Conservation (phyloP, 92 coral and sea anemone species). For the Plumapathes pennacea region DNA sequence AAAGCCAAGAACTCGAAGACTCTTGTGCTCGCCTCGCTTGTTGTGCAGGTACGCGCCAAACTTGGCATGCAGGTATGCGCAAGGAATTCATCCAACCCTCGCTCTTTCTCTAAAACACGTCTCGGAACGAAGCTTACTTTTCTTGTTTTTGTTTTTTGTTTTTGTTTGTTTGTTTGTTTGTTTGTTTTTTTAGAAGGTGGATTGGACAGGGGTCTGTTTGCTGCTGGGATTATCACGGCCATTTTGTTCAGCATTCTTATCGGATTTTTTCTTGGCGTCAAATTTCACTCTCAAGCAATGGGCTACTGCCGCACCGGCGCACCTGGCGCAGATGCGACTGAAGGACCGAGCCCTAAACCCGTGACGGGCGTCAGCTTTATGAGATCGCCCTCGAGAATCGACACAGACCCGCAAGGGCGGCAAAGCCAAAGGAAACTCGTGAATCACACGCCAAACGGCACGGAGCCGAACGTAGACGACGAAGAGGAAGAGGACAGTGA, state of each 20-base stretch:
- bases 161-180: background rate
- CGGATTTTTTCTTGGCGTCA: conserved; percentile 63
- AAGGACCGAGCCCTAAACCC: conserved; percentile 35
- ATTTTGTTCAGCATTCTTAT: conserved; percentile 58
- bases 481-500: conserved; percentile 51
- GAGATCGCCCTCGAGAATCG: conserved; percentile 67
- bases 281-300: conserved; percentile 49
- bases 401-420: conserved; percentile 10
- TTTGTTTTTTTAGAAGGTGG: conserved; percentile 5
- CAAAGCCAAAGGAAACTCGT: conserved; percentile 46
- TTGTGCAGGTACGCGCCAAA: too few relatives aligned
- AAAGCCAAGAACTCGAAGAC: too few relatives aligned
- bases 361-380: conserved; percentile 51
- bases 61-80: too few relatives aligned
- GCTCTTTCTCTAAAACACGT: too few relatives aligned
- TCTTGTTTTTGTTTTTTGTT: too few relatives aligned
- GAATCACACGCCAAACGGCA: conserved; percentile 25
- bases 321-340: conserved; percentile 26
- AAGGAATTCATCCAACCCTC: too few relatives aligned
- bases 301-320: conserved; percentile 24
- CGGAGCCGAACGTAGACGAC: conserved; percentile 10
- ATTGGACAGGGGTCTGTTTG: conserved; percentile 58
- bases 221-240: conserved; percentile 56
- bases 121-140: too few relatives aligned
- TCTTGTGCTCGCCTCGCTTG: too few relatives aligned